phyloP scores from a whole-genome alignment of 2,113 vertebrate species.

The Peromyscus californicus region DNA sequence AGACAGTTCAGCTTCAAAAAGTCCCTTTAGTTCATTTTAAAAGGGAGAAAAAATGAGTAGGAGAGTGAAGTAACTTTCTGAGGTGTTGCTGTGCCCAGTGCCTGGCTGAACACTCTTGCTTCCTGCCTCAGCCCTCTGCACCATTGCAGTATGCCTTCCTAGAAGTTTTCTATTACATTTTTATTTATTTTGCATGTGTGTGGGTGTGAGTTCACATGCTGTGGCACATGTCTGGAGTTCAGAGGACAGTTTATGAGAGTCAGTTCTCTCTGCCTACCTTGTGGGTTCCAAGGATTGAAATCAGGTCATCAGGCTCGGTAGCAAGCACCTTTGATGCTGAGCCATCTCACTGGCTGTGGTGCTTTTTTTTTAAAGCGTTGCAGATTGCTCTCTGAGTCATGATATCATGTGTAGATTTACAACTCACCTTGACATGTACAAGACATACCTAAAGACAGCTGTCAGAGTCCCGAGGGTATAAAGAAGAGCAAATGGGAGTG shows the following conservation, averaged over 20 bases:
- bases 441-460: neutral
- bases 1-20: neutral
- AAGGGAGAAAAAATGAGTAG: neutral
- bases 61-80: neutral
- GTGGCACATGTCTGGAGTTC: neutral
- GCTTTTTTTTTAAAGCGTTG: neutral
- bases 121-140: neutral
- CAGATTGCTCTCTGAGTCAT: neutral
- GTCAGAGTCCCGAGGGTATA: neutral
- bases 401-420: neutral
- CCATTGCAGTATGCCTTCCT: neutral
- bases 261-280: neutral
- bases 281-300: neutral
- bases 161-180: neutral
- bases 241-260: neutral
- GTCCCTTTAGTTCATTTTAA: slow-evolving; percentile 2
- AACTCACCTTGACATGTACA: neutral
- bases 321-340: neutral
- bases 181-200: neutral
- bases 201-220: neutral
- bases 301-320: neutral
- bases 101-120: too few species aligned
- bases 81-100: neutral
- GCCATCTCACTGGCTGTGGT: neutral
- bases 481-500: neutral